Conservation (phyloP, 2,113 vertebrate genomes). For the Atractosteus spatula region DNA sequence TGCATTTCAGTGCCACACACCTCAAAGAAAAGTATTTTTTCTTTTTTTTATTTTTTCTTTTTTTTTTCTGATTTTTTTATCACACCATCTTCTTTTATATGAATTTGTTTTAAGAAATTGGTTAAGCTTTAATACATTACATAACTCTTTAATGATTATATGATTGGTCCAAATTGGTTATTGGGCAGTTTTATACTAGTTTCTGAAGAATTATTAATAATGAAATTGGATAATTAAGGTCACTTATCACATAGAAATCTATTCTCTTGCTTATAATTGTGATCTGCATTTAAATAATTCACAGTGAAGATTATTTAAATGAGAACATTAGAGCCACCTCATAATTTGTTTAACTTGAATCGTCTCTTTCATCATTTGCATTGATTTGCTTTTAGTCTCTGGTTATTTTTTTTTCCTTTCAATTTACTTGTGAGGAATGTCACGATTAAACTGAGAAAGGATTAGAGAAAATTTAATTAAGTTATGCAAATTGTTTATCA, state of each 20-base stretch:
- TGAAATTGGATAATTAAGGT: conserved; percentile 74
- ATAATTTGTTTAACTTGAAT: conserved; percentile 67
- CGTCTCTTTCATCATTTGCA: conserved; percentile 59
- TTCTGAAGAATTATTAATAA: conserved; percentile 52
- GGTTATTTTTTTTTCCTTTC: conserved; percentile 4
- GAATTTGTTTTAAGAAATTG: too few species aligned
- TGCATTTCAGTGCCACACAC: too few species aligned
- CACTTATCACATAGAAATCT: conserved; percentile 66
- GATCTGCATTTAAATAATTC: conserved; percentile 79
- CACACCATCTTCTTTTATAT: too few species aligned
- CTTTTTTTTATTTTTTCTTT: too few species aligned
- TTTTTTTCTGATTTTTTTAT: too few species aligned
- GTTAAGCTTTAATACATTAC: background rate
- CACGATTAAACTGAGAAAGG: conserved; percentile 8
- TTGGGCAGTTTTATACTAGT: conserved; percentile 12
- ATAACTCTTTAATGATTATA: conserved; percentile 18
- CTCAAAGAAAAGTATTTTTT: too few species aligned
- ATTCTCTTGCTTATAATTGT: conserved; percentile 67
- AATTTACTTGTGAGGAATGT: background rate
- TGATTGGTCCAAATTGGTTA: conserved; percentile 5
- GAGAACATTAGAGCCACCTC: conserved; percentile 62
- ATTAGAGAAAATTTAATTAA: conserved; percentile 51
- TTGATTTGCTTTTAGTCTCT: conserved; percentile 57
- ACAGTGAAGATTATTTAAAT: conserved; percentile 67
- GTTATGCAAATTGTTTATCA: conserved; percentile 53